These are phyloP conservation scores for Drosophila meridiana DNA, from an alignment of 2,888 invertebrate species.

Conservation along the genomic window DNA sequence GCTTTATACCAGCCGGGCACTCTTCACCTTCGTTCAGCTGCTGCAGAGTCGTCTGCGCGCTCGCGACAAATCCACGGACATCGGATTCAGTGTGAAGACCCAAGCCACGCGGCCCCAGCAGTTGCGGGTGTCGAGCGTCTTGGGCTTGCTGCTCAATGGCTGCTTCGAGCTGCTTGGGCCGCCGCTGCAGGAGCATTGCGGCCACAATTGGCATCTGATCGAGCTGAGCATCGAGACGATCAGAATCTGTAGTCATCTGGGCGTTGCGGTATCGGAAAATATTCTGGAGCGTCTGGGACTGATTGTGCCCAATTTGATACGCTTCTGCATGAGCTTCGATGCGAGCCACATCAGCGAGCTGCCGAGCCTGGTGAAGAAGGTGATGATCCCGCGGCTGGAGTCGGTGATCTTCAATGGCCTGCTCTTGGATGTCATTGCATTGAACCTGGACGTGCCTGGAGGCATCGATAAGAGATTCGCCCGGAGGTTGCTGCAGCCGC, in stretches of 20 bases:
- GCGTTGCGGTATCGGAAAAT: constrained; percentile 20
- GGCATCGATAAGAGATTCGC: not conserved
- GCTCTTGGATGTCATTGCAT: constrained; percentile 54
- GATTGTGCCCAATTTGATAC: constrained; percentile 43
- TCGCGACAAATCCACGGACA: constrained; percentile 54
- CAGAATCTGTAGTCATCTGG: constrained; percentile 27
- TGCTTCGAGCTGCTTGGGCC: constrained; percentile 55
- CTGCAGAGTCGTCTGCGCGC: constrained; percentile 65
- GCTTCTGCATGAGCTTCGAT: constrained; percentile 30
- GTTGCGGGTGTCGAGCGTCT: constrained; percentile 62
- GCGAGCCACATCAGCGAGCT: not conserved
- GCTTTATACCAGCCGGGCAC: constrained; percentile 56
- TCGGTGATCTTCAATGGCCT: constrained; percentile 70
- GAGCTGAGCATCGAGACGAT: constrained; percentile 49
- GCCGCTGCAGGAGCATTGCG: constrained; percentile 24
- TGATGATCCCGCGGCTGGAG: constrained; percentile 69
- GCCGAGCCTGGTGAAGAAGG: constrained; percentile 16
- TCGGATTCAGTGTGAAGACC: constrained; percentile 22
- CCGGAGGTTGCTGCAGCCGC: constrained; percentile 34
- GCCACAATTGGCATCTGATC: constrained; percentile 47
- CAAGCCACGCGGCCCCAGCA: constrained; percentile 37
- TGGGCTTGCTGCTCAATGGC: constrained; percentile 60
- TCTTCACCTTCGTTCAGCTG: constrained; percentile 60
- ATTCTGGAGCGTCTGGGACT: constrained; percentile 43
- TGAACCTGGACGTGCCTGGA: constrained; percentile 18